A percentile compares a stretch with the other conserved stretches of the same genome.
phyloP scores from a whole-genome alignment of 2,113 vertebrate species.

The Silurus asotus region DNA sequence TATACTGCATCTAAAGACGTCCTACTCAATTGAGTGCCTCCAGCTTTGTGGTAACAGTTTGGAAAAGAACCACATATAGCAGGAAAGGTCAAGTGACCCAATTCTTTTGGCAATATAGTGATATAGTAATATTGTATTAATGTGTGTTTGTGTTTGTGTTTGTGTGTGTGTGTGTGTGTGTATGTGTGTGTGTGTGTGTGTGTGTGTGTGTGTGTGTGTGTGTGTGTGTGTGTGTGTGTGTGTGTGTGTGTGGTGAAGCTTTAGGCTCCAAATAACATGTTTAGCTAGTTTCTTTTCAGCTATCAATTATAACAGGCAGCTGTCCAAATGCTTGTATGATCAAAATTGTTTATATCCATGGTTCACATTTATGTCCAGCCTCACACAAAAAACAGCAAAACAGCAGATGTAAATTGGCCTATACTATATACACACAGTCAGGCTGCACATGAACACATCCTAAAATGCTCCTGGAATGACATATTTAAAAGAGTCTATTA shows the following conservation, averaged over 20 bases:
- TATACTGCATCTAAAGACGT: too few relatives aligned
- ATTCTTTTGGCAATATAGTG: too few relatives aligned
- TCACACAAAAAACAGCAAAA: neutral
- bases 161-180: constrained; percentile 17
- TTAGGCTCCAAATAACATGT: constrained; percentile 57
- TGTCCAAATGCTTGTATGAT: constrained; percentile 61
- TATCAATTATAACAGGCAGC: constrained; percentile 71
- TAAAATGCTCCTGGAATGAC: neutral
- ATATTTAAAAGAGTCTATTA: constrained; percentile 13
- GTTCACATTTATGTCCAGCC: neutral
- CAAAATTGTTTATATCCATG: neutral
- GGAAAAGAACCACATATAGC: too few relatives aligned
- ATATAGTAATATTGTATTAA: too few relatives aligned
- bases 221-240: constrained; percentile 16
- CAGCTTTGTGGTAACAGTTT: too few relatives aligned
- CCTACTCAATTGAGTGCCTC: too few relatives aligned
- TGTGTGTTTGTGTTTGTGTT: neutral
- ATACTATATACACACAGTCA: neutral
- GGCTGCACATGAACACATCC: neutral
- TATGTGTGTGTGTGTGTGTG: too few relatives aligned
- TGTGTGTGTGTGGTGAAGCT: neutral
- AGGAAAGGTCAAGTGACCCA: too few relatives aligned
- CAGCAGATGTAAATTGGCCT: constrained; percentile 15
- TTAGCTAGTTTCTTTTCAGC: constrained; percentile 62
- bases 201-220: constrained; percentile 2